Evolutionary conservation across 2,888 invertebrate genomes (phyloP).

Genomic region (Rhaphigaster nebulosa): DNA sequence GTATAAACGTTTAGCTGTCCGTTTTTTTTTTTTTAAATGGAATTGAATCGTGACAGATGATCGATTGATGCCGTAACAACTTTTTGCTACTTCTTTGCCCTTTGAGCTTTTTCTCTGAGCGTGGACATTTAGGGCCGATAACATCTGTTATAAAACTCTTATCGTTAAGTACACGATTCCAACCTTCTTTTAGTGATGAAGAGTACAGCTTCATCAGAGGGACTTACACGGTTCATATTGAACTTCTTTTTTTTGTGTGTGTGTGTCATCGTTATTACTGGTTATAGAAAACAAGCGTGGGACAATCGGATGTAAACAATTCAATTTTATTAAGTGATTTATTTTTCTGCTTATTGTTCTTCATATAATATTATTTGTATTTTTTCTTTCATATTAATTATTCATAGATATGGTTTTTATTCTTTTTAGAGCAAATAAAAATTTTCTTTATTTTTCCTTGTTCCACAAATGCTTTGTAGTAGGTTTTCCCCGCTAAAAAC

Average conservation of each 20-base stretch:
- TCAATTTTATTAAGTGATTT: background rate
- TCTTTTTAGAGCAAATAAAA: too few relatives aligned
- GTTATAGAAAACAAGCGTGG: background rate
- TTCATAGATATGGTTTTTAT: too few relatives aligned
- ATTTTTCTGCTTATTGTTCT: background rate
- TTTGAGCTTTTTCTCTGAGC: background rate
- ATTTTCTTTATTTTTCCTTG: too few relatives aligned
- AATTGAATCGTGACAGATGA: constrained; percentile 18
- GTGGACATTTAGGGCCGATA: constrained; percentile 15
- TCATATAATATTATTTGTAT: too few relatives aligned
- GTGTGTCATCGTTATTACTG: background rate
- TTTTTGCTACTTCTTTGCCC: background rate
- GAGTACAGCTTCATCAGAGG: background rate
- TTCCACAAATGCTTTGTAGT: too few relatives aligned
- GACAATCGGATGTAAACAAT: background rate
- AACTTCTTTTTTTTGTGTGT: too few relatives aligned
- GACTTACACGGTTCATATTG: background rate
- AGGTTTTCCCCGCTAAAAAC: too few relatives aligned
- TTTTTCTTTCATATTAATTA: too few relatives aligned
- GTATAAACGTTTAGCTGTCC: background rate
- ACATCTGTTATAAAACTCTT: constrained; percentile 7
- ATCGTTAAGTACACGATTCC: background rate
- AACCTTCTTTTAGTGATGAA: background rate
- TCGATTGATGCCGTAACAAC: background rate
- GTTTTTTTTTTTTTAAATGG: background rate